Evolutionary conservation across 2,888 invertebrate genomes (phyloP), one percentile per base, ranked within the genome.

Genomic region (Sthenelais limicola): DNA sequence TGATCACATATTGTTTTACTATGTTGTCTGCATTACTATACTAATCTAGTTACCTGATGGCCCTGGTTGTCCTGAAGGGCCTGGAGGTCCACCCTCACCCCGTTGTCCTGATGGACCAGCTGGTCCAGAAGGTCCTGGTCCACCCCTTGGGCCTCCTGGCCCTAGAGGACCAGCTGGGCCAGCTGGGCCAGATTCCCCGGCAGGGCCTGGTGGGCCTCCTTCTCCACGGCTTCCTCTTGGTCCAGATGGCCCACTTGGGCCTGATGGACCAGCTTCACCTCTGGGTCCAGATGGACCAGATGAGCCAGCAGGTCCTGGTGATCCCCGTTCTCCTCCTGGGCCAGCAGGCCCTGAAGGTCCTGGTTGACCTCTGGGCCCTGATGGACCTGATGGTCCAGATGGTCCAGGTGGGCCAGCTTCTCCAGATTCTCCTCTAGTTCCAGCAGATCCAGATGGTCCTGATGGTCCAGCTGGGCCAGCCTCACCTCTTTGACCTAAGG

Each of bases 391-490:
- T n/a, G n/a, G 38, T 38, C 78, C 78, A 52, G 68, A 32, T 1
- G 66, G 54, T 32, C 78, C 79, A 3, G 72, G 58, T 15, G 51
- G 43, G 24, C 71, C 71, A 9, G 58, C 21, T 32, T 71, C 32
- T 5, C 78, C 78, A 26, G 35, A 15, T 21, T n/a, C 56, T 30
- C 77, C 77, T 24, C 56, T 28, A 1, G 62, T 47, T 51, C 78
- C 78, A 28, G 28, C 2, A 28, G 24, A 15, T 35, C 70, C 73
- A 3, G 49, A 24, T 5, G 71, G 56, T 38, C 74, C 74, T 9
- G 67, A 26, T n/a, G 51, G 68, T 21, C 75, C 72, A 5, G 30
- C 18, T 28, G 58, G 9, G 24, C 71, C 71, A 30, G 30, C 9
- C 1, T 48, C 9, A 7, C 72, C 72, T n/a, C n/a, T n/a, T n/a